Evolutionary conservation across 2,888 invertebrate species (phyloP), one percentile per base, ranked within the genome.

Genomic region (Ellobium chinense): DNA sequence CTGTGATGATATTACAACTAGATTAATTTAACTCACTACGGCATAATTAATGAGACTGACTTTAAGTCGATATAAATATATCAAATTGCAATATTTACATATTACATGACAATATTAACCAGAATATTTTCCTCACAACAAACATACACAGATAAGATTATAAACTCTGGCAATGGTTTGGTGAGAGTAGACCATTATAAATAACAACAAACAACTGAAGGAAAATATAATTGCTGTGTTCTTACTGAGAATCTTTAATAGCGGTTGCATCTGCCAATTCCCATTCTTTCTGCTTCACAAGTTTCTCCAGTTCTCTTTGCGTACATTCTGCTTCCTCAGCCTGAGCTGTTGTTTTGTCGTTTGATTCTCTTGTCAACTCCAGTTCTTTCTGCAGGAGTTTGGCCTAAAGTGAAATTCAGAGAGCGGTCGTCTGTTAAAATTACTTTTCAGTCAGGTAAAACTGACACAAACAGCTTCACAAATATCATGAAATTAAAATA

Each of bases 251-350:
- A 84, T 91, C 89, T 82, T 91, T 90, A 84, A 92, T 88, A 18
- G 91, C 91, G 27, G 85, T 86, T 9, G 85, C 60, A 82, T 92
- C 91, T 56, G 90, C 86, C 36, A 92, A 68, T 78, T 92, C 89
- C 92, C 92, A 92, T 63, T 92, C 91, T 46, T 87, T 90, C 72
- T 91, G 88, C 73, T 91, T 91, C n/a, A 92, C 63, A 63, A 85
- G 83, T 77, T 91, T 92, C 85, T 92, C 91, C 63, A 91, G 82
- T 12, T 86, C 83, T 37, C 88, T 77, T 62, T 89, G 89, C 9
- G 83, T 84, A 29, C 65, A 79, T 68, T 89, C 91, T 0, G 87
- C 87, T 46, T 88, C 82, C 60, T 87, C 85, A 37, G 85, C 87
- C 69, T 89, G 88, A 27, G 87, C 81, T 24, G 82, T 82, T 34